Evolutionary conservation across 64 coral and sea anemone genomes (phyloP).

Genomic region (Actinia equina): DNA sequence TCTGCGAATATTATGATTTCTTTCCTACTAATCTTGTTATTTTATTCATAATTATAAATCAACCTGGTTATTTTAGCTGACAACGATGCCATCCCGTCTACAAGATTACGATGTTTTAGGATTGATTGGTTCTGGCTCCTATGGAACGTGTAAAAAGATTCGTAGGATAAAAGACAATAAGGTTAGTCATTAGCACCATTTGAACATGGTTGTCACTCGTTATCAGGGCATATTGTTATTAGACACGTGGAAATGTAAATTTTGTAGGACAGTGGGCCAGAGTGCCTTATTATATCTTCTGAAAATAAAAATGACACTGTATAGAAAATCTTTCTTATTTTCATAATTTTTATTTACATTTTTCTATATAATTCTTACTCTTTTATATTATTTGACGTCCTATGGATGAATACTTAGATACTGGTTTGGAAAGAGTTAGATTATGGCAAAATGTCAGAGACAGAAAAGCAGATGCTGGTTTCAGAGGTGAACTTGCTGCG

Average conservation of each 20-base stretch:
- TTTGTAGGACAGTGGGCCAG: background rate
- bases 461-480: slow-evolving; percentile 95
- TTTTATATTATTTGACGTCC: background rate
- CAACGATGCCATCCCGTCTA: slow-evolving; percentile 79
- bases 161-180: slow-evolving; percentile 85
- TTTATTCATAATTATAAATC: too few species aligned
- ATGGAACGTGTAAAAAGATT: slow-evolving; percentile 94
- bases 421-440: slow-evolving; percentile 98
- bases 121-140: slow-evolving; percentile 92
- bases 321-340: background rate
- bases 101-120: slow-evolving; percentile 74
- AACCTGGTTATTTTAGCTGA: background rate
- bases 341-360: background rate
- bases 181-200: slow-evolving; percentile 30
- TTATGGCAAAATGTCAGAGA: slow-evolving; percentile 94
- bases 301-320: background rate
- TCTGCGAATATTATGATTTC: too few species aligned
- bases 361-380: too few species aligned
- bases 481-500: slow-evolving; percentile 97
- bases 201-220: background rate
- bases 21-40: too few species aligned
- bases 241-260: background rate
- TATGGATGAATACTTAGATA: slow-evolving; percentile 39
- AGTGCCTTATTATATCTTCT: too few species aligned
- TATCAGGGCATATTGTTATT: background rate